Evolutionary conservation across 2,113 vertebrate genomes (phyloP).

Genomic region (Felis chaus): DNA sequence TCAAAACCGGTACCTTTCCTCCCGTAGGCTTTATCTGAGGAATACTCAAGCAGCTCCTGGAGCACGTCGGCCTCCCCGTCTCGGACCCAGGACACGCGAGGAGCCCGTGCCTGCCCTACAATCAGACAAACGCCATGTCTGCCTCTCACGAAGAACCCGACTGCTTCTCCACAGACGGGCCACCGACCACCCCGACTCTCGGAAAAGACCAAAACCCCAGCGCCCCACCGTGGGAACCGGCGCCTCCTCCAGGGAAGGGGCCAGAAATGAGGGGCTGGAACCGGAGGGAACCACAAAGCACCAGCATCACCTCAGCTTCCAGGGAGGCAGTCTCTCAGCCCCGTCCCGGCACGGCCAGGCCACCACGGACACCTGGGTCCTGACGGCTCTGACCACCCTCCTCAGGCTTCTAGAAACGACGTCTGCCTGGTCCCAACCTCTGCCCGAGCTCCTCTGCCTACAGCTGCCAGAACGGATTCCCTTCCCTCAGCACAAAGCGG

Average conservation of each 20-base stretch:
- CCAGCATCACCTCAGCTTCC: accelerated
- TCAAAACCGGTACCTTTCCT: conserved; percentile 85
- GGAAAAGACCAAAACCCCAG: not conserved
- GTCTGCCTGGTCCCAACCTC: not conserved
- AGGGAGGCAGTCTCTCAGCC: accelerated
- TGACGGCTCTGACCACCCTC: not conserved
- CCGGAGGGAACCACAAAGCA: accelerated
- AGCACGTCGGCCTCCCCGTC: conserved; percentile 83
- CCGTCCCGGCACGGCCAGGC: not conserved
- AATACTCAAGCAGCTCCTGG: conserved; percentile 88
- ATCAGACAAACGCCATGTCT: conserved; percentile 31
- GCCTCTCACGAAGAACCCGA: not conserved
- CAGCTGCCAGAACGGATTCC: not conserved
- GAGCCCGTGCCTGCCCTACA: not conserved
- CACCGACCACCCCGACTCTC: not conserved
- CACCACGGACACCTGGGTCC: not conserved
- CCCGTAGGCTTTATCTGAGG: conserved; percentile 93
- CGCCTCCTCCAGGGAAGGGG: accelerated
- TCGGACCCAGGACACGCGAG: conserved; percentile 62
- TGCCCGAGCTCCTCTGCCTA: not conserved
- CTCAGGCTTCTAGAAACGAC: not conserved
- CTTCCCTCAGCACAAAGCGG: not conserved
- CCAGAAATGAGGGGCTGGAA: accelerated
- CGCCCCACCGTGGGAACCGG: not conserved
- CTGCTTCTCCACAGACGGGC: not conserved